These are phyloP conservation scores for Asobara japonica DNA, from an alignment of 1,140 invertebrate genomes.

Conservation along the genomic window DNA sequence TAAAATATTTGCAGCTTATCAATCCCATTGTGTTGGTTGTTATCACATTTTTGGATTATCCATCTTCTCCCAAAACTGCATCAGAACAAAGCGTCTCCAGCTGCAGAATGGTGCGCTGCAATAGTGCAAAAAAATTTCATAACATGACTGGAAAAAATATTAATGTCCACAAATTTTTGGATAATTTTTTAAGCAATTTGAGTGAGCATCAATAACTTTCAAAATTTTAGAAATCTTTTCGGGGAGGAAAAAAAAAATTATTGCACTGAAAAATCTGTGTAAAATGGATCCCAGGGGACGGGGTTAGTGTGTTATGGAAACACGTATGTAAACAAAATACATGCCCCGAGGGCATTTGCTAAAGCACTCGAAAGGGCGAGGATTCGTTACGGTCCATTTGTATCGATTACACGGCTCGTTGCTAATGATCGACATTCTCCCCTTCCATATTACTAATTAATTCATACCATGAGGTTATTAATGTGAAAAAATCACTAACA, in stretches of 20 bases:
- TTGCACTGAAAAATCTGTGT: neutral
- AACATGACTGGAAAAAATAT: too few relatives aligned
- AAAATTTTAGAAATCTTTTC: neutral
- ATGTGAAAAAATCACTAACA: neutral
- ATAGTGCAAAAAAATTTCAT: too few relatives aligned
- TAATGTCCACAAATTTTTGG: too few relatives aligned
- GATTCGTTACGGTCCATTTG: slow-evolving; percentile 32
- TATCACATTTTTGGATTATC: too few relatives aligned
- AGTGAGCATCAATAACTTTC: too few relatives aligned
- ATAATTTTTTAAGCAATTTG: neutral
- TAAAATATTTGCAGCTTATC: too few relatives aligned
- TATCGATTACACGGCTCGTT: slow-evolving; percentile 41
- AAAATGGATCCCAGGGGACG: neutral
- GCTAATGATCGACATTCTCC: slow-evolving; percentile 38
- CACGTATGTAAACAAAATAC: slow-evolving; percentile 50
- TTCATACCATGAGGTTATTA: slow-evolving; percentile 15
- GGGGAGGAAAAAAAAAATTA: neutral
- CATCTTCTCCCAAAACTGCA: too few relatives aligned
- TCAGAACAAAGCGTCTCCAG: too few relatives aligned
- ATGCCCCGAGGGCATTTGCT: slow-evolving; percentile 36
- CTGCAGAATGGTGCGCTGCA: too few relatives aligned
- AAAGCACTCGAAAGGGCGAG: slow-evolving; percentile 33
- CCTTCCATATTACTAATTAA: slow-evolving; percentile 19
- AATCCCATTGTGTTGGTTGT: too few relatives aligned
- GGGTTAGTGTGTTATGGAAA: slow-evolving; percentile 47